Conservation (phyloP, 2,113 vertebrate genomes). For the Callipepla californica region DNA sequence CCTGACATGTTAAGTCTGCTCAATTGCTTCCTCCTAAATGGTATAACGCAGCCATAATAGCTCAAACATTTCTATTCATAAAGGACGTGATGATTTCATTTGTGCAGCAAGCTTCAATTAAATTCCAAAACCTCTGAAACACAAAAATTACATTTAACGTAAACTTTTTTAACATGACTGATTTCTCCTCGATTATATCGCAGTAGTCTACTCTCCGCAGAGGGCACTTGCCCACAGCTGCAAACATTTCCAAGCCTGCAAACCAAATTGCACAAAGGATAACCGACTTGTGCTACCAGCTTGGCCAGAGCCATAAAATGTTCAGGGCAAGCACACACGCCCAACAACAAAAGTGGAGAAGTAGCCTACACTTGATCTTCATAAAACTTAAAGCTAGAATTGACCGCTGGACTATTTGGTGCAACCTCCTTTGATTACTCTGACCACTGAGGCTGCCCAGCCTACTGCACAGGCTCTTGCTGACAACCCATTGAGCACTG, state of each 20-base stretch:
- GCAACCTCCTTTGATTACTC: not conserved
- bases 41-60: not conserved
- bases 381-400: not conserved
- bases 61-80: not conserved
- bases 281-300: not conserved
- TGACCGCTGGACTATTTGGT: not conserved
- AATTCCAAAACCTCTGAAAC: not conserved
- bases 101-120: not conserved
- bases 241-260: not conserved
- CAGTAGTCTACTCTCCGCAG: not conserved
- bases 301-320: not conserved
- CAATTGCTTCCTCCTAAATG: not conserved
- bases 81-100: not conserved
- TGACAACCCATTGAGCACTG: not conserved
- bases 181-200: not conserved
- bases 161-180: not conserved
- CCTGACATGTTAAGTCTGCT: not conserved
- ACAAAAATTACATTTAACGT: not conserved
- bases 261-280: not conserved
- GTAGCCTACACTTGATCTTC: not conserved
- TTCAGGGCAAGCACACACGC: fast-evolving
- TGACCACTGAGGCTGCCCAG: fast-evolving
- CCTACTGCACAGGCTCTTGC: not conserved
- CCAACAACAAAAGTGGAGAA: fast-evolving
- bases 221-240: not conserved